Conservation (phyloP, 2,797 vertebrate genomes). For the Tamandua tetradactyla region DNA sequence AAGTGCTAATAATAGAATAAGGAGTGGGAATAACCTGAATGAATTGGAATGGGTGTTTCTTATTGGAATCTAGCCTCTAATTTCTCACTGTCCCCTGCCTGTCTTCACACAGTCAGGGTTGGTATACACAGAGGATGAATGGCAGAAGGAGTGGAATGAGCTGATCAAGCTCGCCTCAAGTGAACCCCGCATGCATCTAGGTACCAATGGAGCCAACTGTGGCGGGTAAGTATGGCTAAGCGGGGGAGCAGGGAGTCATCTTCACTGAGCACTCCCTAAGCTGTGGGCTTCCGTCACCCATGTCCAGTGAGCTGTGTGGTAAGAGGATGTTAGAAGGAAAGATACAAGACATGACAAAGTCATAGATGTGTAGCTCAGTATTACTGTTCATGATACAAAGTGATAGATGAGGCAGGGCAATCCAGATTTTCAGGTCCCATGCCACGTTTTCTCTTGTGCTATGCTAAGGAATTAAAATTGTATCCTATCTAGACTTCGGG, state of each 20-base stretch:
- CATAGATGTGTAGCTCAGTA: neutral
- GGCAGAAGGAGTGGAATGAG: constrained; percentile 99
- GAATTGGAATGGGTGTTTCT: neutral
- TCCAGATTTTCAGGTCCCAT: neutral
- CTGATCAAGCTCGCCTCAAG: constrained; percentile 87
- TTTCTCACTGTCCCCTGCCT: neutral
- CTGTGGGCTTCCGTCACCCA: neutral
- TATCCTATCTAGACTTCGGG: neutral
- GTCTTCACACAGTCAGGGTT: constrained; percentile 91
- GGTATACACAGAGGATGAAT: constrained; percentile 98
- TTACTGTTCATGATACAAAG: neutral
- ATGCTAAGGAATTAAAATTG: neutral
- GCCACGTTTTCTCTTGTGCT: neutral
- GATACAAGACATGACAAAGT: neutral
- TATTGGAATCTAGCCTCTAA: neutral
- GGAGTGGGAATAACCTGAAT: neutral
- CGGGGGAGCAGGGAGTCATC: neutral
- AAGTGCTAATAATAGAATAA: neutral
- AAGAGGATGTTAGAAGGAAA: neutral
- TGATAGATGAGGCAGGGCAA: neutral
- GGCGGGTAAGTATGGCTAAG: constrained; percentile 80
- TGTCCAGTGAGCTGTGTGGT: neutral
- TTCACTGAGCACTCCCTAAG: neutral
- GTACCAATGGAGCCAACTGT: constrained; percentile 90
- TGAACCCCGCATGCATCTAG: constrained; percentile 94